Evolutionary conservation across 2,797 vertebrate genomes (phyloP).

Genomic region (Streptopelia turtur): DNA sequence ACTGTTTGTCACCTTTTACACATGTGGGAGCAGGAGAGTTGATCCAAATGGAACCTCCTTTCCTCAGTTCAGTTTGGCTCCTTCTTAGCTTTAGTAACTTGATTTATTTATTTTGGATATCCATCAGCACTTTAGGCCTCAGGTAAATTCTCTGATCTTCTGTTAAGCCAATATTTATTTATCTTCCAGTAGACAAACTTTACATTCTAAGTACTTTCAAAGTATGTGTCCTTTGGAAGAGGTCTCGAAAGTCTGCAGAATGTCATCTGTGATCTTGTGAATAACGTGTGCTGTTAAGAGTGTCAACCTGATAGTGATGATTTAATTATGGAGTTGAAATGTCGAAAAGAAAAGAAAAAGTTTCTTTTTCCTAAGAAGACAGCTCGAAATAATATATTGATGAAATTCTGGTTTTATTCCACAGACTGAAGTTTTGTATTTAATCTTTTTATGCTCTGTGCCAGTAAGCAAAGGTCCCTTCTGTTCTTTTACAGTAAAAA

Average conservation of each 20-base stretch:
- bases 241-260: background rate
- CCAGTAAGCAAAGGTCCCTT: background rate
- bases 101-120: background rate
- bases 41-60: background rate
- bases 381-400: background rate
- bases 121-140: background rate
- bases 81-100: background rate
- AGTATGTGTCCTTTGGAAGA: background rate
- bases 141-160: background rate
- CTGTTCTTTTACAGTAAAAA: background rate
- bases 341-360: background rate
- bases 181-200: background rate
- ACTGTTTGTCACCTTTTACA: background rate
- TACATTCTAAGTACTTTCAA: background rate
- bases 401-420: background rate
- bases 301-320: background rate
- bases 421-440: background rate
- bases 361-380: background rate
- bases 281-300: accelerated
- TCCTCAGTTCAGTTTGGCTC: background rate
- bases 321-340: background rate
- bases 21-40: background rate
- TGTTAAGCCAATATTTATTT: background rate
- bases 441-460: background rate
- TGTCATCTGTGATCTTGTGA: background rate